Conservation (phyloP, 2,797 vertebrate genomes). For the Pseudochirops cupreus region DNA sequence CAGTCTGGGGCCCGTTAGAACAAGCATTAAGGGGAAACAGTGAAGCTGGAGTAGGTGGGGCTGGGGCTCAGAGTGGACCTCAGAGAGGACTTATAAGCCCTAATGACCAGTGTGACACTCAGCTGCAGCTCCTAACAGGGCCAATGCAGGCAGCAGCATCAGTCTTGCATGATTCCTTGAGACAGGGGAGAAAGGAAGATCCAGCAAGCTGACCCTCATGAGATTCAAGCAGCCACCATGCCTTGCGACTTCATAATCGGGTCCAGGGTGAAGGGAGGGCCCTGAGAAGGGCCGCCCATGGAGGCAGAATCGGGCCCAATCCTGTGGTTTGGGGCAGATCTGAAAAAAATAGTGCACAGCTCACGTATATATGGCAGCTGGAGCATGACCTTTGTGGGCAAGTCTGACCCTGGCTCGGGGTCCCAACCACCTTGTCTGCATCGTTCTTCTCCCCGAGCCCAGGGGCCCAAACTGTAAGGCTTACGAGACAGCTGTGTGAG, state of each 20-base stretch:
- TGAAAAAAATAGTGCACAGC: background rate
- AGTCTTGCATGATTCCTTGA: background rate
- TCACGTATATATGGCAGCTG: background rate
- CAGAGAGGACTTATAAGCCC: background rate
- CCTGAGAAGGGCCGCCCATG: background rate
- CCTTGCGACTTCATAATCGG: background rate
- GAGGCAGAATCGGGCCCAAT: background rate
- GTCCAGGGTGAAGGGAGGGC: fast-evolving
- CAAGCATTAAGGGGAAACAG: background rate
- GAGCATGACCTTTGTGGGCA: background rate
- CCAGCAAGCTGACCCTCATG: background rate
- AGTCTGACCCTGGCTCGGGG: background rate
- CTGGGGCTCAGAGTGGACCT: background rate
- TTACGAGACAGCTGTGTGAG: background rate
- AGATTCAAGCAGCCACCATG: background rate
- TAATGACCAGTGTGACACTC: background rate
- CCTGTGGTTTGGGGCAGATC: background rate
- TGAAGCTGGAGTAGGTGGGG: background rate
- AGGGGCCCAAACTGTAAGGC: background rate
- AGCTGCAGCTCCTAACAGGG: background rate
- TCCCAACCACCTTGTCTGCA: background rate
- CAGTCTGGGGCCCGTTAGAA: background rate
- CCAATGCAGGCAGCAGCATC: background rate
- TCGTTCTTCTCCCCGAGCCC: background rate
- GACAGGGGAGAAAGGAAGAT: background rate